Conservation (phyloP, 1,140 invertebrate genomes). For the Glossosoma conforme region DNA sequence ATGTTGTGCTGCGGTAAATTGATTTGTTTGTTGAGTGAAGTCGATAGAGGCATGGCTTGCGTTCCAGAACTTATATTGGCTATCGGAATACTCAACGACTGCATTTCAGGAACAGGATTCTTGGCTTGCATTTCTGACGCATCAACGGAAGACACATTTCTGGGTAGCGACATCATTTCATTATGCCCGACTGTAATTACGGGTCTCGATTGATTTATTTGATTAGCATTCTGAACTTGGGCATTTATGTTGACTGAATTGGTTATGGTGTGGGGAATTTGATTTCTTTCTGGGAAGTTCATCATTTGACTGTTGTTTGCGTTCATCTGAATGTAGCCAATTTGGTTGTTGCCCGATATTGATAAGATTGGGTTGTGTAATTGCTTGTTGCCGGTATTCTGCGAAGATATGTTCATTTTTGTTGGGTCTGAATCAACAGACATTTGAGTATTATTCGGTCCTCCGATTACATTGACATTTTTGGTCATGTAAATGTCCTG, state of each 20-base stretch:
- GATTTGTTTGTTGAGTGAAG: constrained; percentile 24
- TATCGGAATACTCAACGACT: constrained; percentile 7
- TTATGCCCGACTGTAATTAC: constrained; percentile 23
- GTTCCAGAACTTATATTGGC: constrained; percentile 15
- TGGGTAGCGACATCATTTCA: constrained; percentile 15
- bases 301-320: constrained; percentile 44
- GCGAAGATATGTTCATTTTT: constrained; percentile 5
- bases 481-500: constrained; percentile 20
- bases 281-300: constrained; percentile 41
- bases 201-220: constrained; percentile 22
- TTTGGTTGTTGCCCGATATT: constrained; percentile 44
- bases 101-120: constrained; percentile 10
- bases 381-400: constrained; percentile 10
- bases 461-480: constrained; percentile 8
- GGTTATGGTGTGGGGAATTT: constrained; percentile 26
- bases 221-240: constrained; percentile 18
- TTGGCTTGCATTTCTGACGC: constrained; percentile 15
- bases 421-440: constrained; percentile 13
- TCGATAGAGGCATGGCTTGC: constrained; percentile 12
- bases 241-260: constrained; percentile 11
- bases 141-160: constrained; percentile 10
- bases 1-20: constrained; percentile 27
- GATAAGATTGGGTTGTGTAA: constrained; percentile 40
- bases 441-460: constrained; percentile 12
- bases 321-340: constrained; percentile 48